Conservation (phyloP, 2,113 vertebrate species). For the Corapipo altera region DNA sequence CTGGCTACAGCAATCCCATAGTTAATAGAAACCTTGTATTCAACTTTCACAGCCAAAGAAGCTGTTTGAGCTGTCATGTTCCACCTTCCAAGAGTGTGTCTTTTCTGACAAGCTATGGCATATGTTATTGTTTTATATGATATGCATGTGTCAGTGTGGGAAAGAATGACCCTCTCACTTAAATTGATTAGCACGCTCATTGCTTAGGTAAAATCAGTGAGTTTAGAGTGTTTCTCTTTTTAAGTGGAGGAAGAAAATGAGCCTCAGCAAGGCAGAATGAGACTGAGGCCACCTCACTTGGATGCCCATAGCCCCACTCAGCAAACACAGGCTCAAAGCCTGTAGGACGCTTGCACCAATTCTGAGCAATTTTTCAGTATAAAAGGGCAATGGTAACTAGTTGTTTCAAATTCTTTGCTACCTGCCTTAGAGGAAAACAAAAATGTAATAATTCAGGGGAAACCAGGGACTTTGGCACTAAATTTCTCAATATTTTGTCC, state of each 20-base stretch:
- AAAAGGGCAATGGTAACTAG: neutral
- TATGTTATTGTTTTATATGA: neutral
- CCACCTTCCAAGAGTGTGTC: neutral
- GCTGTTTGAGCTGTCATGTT: neutral
- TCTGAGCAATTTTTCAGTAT: neutral
- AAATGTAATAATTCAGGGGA: neutral
- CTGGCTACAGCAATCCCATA: neutral
- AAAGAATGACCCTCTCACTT: neutral
- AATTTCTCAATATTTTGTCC: neutral
- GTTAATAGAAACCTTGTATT: neutral
- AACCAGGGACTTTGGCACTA: neutral
- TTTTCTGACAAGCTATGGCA: neutral
- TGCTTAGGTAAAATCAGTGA: neutral
- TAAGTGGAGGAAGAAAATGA: neutral
- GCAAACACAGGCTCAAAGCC: neutral
- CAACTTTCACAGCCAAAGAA: neutral
- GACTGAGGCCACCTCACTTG: neutral
- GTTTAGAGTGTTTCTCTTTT: neutral
- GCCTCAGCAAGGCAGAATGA: neutral
- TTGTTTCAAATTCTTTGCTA: neutral
- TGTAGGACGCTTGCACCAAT: neutral
- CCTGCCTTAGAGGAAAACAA: neutral
- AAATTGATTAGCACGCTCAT: neutral
- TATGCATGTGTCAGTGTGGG: neutral
- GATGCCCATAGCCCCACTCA: neutral